Evolutionary conservation across 1,140 invertebrate genomes (phyloP).

Genomic region (Pseudomyrmex sp.): DNA sequence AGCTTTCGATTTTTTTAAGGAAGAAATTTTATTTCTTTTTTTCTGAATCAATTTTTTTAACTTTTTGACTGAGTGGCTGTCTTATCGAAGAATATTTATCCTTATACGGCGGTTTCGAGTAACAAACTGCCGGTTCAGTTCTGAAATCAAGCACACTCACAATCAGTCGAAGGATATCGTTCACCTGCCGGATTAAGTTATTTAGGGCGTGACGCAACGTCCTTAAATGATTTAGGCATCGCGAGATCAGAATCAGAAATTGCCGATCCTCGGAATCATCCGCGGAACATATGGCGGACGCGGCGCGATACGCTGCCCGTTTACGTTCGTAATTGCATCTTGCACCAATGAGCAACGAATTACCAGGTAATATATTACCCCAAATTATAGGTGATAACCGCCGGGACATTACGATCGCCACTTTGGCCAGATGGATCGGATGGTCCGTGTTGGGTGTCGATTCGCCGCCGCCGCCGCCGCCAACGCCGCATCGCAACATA

Average conservation of each 20-base stretch:
- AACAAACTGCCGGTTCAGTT: constrained; percentile 21
- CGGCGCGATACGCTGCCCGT: constrained; percentile 58
- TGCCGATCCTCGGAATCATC: constrained; percentile 54
- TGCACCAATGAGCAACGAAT: constrained; percentile 83
- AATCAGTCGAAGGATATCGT: constrained; percentile 25
- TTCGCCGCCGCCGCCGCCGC: constrained; percentile 23
- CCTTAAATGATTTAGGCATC: constrained; percentile 73
- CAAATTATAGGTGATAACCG: constrained; percentile 85
- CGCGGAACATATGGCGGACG: constrained; percentile 82
- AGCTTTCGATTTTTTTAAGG: too few relatives aligned
- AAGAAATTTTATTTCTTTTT: too few relatives aligned
- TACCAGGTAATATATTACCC: constrained; percentile 85
- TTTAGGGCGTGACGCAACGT: constrained; percentile 61
- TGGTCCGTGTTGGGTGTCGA: constrained; percentile 77
- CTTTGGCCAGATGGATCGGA: constrained; percentile 83
- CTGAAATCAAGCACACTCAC: constrained; percentile 23
- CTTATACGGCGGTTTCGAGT: background rate
- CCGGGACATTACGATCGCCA: constrained; percentile 83
- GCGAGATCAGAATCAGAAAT: constrained; percentile 72
- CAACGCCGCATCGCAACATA: constrained; percentile 71
- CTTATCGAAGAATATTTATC: background rate
- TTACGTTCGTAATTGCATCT: constrained; percentile 82
- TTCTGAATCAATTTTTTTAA: too few relatives aligned
- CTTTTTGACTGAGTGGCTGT: background rate
- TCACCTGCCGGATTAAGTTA: constrained; percentile 71